Evolutionary conservation across 2,888 invertebrate species (phyloP).

Genomic region (Therioaphis trifolii): DNA sequence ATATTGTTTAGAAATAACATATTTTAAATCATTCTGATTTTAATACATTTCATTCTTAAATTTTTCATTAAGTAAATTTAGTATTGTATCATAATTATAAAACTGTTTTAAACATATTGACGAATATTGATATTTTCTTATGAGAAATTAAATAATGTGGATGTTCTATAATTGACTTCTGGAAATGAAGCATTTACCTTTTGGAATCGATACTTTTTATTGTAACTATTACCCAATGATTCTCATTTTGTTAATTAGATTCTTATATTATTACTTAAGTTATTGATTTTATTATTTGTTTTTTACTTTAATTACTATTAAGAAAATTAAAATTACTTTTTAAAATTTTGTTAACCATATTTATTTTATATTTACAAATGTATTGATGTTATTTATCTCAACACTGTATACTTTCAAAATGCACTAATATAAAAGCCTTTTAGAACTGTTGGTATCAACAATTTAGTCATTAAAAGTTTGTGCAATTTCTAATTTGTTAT

Average conservation of each 20-base stretch:
- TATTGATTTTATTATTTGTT: background rate
- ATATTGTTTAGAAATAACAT: no score
- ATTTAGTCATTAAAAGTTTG: constrained; percentile 1
- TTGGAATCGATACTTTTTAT: background rate
- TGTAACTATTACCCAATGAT: constrained; percentile 7
- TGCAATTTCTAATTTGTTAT: background rate
- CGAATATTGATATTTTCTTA: constrained; percentile 8
- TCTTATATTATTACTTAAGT: background rate
- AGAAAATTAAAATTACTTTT: constrained; percentile 10
- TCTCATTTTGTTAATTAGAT: constrained; percentile 13
- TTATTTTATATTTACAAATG: background rate
- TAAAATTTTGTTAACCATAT: background rate
- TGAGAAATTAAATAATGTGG: background rate
- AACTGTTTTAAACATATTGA: background rate
- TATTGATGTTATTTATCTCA: background rate
- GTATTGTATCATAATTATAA: background rate
- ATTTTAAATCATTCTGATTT: no score
- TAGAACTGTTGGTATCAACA: background rate
- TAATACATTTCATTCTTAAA: background rate
- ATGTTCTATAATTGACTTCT: background rate
- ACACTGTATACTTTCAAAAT: constrained; percentile 31
- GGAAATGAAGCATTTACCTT: background rate
- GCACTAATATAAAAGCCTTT: constrained; percentile 7
- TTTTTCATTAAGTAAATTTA: background rate
- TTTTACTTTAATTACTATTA: background rate